phyloP scores from a whole-genome alignment of 2,113 vertebrate species.

The Cynoglossus semilaevis region DNA sequence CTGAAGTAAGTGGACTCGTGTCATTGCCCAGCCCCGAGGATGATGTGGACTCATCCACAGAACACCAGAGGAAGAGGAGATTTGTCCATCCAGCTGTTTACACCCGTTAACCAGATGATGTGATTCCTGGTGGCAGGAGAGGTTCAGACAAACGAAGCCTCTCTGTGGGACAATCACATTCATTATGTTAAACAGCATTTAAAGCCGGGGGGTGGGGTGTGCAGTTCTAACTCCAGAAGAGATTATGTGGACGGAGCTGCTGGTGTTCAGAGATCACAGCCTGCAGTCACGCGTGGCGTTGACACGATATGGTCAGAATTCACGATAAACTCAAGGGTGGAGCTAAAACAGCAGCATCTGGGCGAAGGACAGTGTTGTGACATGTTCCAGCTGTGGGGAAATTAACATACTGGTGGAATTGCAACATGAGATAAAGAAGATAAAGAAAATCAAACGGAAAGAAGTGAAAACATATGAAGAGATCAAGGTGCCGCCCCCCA shows the following conservation, averaged over 20 bases:
- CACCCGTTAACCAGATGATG: conserved; percentile 45
- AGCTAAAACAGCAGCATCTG: conserved; percentile 5
- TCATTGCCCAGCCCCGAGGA: too few species aligned
- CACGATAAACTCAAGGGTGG: conserved; percentile 11
- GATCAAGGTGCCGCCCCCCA: too few species aligned
- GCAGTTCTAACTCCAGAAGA: too few species aligned
- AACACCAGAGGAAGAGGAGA: background rate
- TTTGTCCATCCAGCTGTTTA: background rate
- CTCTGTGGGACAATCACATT: conserved; percentile 78
- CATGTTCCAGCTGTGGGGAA: conserved; percentile 47
- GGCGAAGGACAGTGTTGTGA: conserved; percentile 13
- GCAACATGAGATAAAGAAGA: conserved; percentile 20
- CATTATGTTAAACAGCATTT: conserved; percentile 83
- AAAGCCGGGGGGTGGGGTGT: conserved; percentile 24
- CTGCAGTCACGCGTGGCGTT: conserved; percentile 22
- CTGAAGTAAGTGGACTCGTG: too few species aligned
- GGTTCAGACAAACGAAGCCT: conserved; percentile 41
- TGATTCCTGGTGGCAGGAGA: conserved; percentile 69
- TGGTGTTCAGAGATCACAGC: conserved; percentile 26
- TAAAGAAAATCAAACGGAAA: too few species aligned
- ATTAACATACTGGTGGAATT: too few species aligned
- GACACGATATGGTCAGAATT: background rate
- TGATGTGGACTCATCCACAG: background rate
- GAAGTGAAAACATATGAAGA: too few species aligned
- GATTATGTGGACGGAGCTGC: conserved; percentile 25